Percentiles rank a stretch among this genome's conserved stretches.
Evolutionary conservation across 1,140 invertebrate genomes (phyloP).

Genomic region (Cotesia glomerata): DNA sequence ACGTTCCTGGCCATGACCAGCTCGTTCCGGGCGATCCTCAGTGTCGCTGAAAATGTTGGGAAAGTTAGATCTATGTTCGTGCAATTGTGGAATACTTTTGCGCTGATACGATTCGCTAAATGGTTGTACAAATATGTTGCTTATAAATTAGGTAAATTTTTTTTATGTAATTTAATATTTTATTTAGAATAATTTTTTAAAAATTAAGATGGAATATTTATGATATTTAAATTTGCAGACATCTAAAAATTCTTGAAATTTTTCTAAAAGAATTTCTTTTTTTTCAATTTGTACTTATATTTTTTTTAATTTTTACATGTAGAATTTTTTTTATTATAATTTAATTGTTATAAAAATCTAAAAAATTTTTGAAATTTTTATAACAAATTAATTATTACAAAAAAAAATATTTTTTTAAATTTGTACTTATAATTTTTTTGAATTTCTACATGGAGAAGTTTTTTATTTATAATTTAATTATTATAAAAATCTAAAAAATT

Average conservation of each 20-base stretch:
- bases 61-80: slow-evolving; percentile 80
- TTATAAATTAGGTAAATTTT: slow-evolving; percentile 70
- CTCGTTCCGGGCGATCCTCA: slow-evolving; percentile 92
- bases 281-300: no score
- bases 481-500: background rate
- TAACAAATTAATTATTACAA: no score
- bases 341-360: no score
- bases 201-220: background rate
- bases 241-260: no score
- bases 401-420: no score
- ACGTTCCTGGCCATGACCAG: slow-evolving; percentile 94
- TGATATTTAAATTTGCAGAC: no score
- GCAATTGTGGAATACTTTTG: slow-evolving; percentile 84
- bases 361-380: no score
- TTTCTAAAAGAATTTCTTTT: no score
- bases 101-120: slow-evolving; percentile 77
- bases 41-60: slow-evolving; percentile 93
- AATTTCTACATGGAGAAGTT: background rate
- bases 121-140: slow-evolving; percentile 81
- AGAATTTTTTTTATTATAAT: no score
- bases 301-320: no score
- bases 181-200: slow-evolving; percentile 21
- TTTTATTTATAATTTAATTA: background rate
- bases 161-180: slow-evolving; percentile 42
- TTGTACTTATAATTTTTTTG: no score